Conservation (phyloP, 2,797 vertebrate genomes). For the Sebastes hubbsi region DNA sequence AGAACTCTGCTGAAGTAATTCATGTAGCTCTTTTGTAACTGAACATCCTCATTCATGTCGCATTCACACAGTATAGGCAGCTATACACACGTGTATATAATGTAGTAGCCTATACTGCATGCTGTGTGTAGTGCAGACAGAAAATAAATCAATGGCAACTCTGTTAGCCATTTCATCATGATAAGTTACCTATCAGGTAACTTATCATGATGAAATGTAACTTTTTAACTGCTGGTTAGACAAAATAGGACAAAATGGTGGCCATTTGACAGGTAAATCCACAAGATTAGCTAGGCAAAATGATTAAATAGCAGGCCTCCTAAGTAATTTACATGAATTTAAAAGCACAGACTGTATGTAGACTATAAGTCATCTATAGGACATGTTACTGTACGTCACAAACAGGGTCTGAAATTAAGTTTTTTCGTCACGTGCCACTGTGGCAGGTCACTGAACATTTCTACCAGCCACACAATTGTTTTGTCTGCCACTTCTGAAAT, state of each 20-base stretch:
- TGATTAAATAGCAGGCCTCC: neutral
- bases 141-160: neutral
- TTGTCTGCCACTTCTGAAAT: too few relatives aligned
- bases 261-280: neutral
- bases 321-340: neutral
- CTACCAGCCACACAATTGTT: too few relatives aligned
- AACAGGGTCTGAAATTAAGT: neutral
- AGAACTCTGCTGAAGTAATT: neutral
- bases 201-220: neutral
- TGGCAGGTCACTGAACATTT: too few relatives aligned
- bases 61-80: neutral
- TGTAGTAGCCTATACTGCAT: too few relatives aligned
- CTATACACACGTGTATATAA: neutral
- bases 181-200: neutral
- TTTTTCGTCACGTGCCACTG: too few relatives aligned
- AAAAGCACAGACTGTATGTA: neutral
- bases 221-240: neutral
- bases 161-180: neutral
- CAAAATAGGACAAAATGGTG: neutral
- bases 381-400: neutral
- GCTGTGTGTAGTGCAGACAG: too few relatives aligned
- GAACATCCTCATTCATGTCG: neutral
- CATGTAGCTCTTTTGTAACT: neutral
- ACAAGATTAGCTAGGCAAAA: neutral
- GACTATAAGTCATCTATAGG: accelerated